Evolutionary conservation across 2,888 invertebrate genomes (phyloP).

Genomic region (Ceraclea dissimilis): DNA sequence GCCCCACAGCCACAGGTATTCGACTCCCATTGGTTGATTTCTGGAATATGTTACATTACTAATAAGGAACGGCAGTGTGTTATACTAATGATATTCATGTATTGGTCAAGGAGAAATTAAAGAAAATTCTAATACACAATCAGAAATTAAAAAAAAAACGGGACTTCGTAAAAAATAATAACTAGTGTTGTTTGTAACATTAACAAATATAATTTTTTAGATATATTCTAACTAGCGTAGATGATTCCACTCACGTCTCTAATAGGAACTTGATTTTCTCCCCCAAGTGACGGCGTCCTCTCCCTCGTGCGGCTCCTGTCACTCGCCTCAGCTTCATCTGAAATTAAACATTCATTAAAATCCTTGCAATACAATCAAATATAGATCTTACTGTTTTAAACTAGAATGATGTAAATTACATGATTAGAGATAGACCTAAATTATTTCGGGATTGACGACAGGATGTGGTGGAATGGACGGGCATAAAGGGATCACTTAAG

Average conservation of each 20-base stretch:
- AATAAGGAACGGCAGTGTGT: too few species aligned
- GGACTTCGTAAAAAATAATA: not conserved
- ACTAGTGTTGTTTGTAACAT: too few species aligned
- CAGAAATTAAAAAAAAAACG: not conserved
- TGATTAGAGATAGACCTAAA: too few species aligned
- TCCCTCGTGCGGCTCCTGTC: conserved; percentile 20
- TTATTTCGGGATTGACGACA: too few species aligned
- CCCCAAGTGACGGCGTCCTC: conserved; percentile 23
- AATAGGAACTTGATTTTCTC: conserved; percentile 20
- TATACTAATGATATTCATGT: too few species aligned
- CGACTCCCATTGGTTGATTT: conserved; percentile 40
- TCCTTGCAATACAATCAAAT: not conserved
- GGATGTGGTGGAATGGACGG: too few species aligned
- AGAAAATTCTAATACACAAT: not conserved
- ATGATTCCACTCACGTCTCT: conserved; percentile 25
- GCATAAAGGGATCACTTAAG: too few species aligned
- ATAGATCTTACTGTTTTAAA: too few species aligned
- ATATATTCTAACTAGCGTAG: too few species aligned
- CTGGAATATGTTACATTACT: too few species aligned
- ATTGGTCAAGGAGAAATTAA: not conserved
- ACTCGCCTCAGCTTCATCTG: not conserved
- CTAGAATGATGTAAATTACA: too few species aligned
- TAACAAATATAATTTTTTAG: too few species aligned
- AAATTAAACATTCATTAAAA: not conserved
- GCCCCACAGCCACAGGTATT: conserved; percentile 55